These are phyloP conservation scores for Tetropium fuscum DNA, from an alignment of 2,888 invertebrate genomes.

Conservation along the genomic window DNA sequence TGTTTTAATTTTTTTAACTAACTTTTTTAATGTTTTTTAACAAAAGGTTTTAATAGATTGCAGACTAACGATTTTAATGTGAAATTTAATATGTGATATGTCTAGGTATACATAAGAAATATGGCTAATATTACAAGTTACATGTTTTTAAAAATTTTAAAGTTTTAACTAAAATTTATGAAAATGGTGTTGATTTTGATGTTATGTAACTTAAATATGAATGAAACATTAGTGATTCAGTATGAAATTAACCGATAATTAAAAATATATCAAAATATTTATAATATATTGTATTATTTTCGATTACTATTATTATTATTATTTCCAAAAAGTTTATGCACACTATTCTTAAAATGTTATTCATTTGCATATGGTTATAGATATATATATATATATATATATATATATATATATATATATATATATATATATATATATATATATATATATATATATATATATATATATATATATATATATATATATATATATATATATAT, in stretches of 20 bases:
- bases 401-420: too few relatives aligned
- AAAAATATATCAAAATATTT: not conserved
- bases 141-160: constrained; percentile 36
- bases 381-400: too few relatives aligned
- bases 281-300: too few relatives aligned
- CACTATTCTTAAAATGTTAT: too few relatives aligned
- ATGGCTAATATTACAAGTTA: constrained; percentile 44
- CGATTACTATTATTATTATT: too few relatives aligned
- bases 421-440: too few relatives aligned
- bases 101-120: constrained; percentile 16
- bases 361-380: too few relatives aligned
- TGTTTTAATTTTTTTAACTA: constrained; percentile 29
- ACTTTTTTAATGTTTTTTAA: constrained; percentile 33
- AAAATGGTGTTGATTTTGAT: not conserved
- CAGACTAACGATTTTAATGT: constrained; percentile 30
- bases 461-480: too few relatives aligned
- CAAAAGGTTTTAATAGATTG: constrained; percentile 29
- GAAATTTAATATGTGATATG: constrained; percentile 29
- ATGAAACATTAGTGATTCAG: constrained; percentile 6
- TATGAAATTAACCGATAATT: not conserved
- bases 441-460: too few relatives aligned
- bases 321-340: too few relatives aligned
- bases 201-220: constrained; percentile 35
- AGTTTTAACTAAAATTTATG: constrained; percentile 19
- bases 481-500: too few relatives aligned